A percentile compares a stretch with the other conserved stretches of the same genome.
Evolutionary conservation across 1,140 invertebrate species (phyloP).

Genomic region (Chironomus striatipennis): DNA sequence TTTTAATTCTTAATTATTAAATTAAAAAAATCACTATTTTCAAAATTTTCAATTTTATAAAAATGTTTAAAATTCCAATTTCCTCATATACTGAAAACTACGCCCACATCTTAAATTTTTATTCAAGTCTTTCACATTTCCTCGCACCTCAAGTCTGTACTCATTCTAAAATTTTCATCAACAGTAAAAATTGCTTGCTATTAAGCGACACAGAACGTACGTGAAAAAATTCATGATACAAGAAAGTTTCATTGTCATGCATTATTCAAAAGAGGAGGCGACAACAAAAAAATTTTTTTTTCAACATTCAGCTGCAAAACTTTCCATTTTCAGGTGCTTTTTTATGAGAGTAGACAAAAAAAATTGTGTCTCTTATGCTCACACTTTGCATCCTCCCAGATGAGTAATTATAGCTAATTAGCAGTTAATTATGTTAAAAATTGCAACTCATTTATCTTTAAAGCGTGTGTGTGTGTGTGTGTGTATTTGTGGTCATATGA

Average conservation of each 20-base stretch:
- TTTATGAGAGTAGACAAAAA: background rate
- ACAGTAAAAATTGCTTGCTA: background rate
- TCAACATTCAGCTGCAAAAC: too few species aligned
- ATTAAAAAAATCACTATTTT: too few species aligned
- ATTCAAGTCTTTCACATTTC: background rate
- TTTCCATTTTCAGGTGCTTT: constrained; percentile 4
- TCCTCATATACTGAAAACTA: too few species aligned
- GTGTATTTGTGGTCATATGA: constrained; percentile 12
- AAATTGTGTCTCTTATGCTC: background rate
- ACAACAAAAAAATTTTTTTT: background rate
- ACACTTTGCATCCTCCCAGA: background rate
- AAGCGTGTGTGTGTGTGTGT: background rate
- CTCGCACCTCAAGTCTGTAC: background rate
- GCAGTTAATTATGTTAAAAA: constrained; percentile 3
- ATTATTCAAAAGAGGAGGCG: constrained; percentile 7
- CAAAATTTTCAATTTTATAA: too few species aligned
- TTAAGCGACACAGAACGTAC: constrained; percentile 1
- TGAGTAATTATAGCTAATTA: constrained; percentile 14
- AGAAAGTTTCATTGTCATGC: constrained; percentile 12
- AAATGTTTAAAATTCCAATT: too few species aligned
- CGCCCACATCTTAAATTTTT: too few species aligned
- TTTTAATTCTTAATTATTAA: too few species aligned
- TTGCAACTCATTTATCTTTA: constrained; percentile 5
- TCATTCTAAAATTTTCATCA: background rate
- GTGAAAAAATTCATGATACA: constrained; percentile 14